phyloP scores from a whole-genome alignment of 2,113 vertebrate genomes.

The Laticauda laticaudata region DNA sequence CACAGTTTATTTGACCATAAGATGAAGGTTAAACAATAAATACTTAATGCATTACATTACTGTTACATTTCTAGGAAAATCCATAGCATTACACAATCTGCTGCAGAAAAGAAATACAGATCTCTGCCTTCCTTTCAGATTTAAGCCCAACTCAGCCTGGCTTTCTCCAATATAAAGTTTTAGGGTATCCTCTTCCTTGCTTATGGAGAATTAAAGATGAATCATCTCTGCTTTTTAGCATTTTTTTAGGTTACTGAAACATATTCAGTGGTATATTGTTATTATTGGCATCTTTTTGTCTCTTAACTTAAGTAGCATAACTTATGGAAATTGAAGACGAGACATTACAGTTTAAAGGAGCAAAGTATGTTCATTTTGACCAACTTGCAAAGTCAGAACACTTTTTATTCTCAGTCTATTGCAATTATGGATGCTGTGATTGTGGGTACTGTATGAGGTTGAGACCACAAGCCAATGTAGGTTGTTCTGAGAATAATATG shows the following conservation, averaged over 20 bases:
- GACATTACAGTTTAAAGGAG: neutral
- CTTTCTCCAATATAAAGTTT: neutral
- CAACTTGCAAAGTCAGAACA: neutral
- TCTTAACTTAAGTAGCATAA: neutral
- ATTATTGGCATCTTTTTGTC: neutral
- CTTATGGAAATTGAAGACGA: neutral
- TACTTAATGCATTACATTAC: neutral
- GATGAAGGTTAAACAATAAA: neutral
- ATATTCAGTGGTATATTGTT: neutral
- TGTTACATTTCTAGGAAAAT: neutral
- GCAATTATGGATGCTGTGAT: neutral
- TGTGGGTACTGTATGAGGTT: neutral
- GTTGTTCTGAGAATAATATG: neutral
- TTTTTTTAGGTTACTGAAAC: neutral
- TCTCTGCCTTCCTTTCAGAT: neutral
- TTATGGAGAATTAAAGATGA: neutral
- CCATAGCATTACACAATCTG: neutral
- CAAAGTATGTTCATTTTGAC: neutral
- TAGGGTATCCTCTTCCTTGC: neutral
- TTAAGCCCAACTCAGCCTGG: neutral
- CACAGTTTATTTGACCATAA: neutral
- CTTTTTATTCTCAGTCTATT: neutral
- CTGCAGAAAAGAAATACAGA: neutral
- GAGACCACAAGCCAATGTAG: neutral
- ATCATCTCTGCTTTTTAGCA: neutral